These are phyloP conservation scores for Tenualosa thibaudeaui DNA, from an alignment of 2,797 vertebrate species.

Conservation along the genomic window DNA sequence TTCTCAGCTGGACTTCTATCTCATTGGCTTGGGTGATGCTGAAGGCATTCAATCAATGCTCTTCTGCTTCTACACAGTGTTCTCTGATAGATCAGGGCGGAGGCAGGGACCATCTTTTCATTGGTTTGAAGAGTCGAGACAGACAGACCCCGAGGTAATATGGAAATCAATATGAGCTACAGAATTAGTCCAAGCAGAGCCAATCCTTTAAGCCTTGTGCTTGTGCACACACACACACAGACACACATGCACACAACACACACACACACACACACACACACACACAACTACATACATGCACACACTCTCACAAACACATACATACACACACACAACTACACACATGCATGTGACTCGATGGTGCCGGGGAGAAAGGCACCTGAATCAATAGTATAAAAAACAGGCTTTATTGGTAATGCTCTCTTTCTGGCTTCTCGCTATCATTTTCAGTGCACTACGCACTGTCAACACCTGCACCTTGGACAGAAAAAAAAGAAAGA, in stretches of 20 bases:
- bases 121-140: constrained; percentile 12
- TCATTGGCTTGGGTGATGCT: not conserved
- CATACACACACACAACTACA: constrained; percentile 11
- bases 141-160: constrained; percentile 27
- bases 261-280: not conserved
- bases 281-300: not conserved
- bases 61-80: not conserved
- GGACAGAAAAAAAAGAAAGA: not conserved
- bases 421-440: not conserved
- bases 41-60: not conserved
- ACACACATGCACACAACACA: not conserved
- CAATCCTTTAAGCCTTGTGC: not conserved
- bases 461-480: not conserved
- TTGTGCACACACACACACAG: not conserved
- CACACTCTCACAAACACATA: not conserved
- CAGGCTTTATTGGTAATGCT: not conserved
- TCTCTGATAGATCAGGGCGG: not conserved
- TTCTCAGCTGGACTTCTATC: not conserved
- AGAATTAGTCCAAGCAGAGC: constrained; percentile 14
- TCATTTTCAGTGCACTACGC: not conserved
- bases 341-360: not conserved
- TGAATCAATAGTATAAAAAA: constrained; percentile 17
- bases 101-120: not conserved
- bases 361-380: not conserved
- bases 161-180: constrained; percentile 39